A percentile compares a stretch with the other conserved stretches of the same genome.
These are phyloP conservation scores for Drosophila differens DNA, from an alignment of 2,888 invertebrate species.

Conservation along the genomic window DNA sequence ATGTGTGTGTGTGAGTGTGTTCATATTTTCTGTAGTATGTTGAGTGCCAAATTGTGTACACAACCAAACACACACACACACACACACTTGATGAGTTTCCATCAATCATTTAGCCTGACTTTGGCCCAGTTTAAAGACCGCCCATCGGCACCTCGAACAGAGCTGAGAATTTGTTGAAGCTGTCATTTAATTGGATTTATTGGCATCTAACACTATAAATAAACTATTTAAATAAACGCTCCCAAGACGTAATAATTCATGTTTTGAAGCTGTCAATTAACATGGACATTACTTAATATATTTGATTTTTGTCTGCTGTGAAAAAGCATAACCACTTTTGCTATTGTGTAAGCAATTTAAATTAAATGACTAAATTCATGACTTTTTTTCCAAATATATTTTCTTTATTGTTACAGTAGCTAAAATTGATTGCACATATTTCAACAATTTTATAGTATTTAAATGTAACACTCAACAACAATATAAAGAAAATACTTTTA, in stretches of 20 bases:
- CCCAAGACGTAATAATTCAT: neutral
- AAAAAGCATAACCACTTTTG: neutral
- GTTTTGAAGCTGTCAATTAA: neutral
- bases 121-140: conserved; percentile 44
- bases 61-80: conserved; percentile 8
- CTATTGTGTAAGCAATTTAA: neutral
- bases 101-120: conserved; percentile 70
- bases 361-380: neutral
- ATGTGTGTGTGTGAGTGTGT: conserved; percentile 24
- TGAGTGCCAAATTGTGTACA: conserved; percentile 69
- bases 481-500: neutral
- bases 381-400: neutral
- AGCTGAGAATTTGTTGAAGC: conserved; percentile 17
- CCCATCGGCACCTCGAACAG: neutral
- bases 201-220: neutral
- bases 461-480: neutral
- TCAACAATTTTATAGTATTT: neutral
- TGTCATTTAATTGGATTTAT: conserved; percentile 44
- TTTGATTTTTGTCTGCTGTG: neutral
- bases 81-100: conserved; percentile 46
- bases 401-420: neutral
- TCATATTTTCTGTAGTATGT: conserved; percentile 8
- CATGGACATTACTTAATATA: neutral
- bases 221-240: conserved; percentile 2
- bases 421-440: neutral